Base-by-base conservation (phyloP, 2,797 vertebrate genomes). In the Percopsis omiscomaycus region DNA sequence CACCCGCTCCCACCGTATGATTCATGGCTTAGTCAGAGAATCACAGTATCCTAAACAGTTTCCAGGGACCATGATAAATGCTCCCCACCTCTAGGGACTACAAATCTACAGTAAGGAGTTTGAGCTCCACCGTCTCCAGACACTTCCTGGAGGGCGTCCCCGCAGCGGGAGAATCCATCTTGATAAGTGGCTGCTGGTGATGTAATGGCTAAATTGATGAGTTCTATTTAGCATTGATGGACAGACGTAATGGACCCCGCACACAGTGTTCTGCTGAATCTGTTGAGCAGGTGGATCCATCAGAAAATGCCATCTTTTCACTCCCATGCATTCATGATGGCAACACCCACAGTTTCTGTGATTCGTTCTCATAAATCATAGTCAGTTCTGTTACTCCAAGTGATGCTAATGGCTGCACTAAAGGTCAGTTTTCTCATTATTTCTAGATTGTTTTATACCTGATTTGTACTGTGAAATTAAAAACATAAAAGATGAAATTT, bases 121-220 rank as follows among this genome's bases (percentile, higher is more conserved):
- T 0, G 1, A 56, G 37, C 49, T 60, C 16, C 57, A 54, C 61
- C 55, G 77, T 62, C 46, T 52, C 68, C 10, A 8, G 13, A 50
- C 1, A 32, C 50, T 71, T 74, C 60, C 65, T 69, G 44, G 50
- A 60, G 63, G 5, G 50, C 59, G 58, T 64, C 55, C 37, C 45
- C 1, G 37, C 68, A 68, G 69, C 3, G 4, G 57, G 73, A 73
- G 73, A 68, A 80, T 86, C 71, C 67, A 78, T 89, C 71, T 73
- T 48, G 50, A 75, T 78, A 14, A 81, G 71, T 59, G 60, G 69
- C 56, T 65, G 48, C 16, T 44, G 15, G 32, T 32, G 61, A 52
- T 54, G 62, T 77, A 77, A 70, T 69, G 63, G 64, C 47, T 63
- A 61, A 73, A 68, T 62, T 72, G 75, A 85, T 74, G 68, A 74